A percentile compares a stretch with the other conserved stretches of the same genome.
Evolutionary conservation across 2,797 vertebrate genomes (phyloP).

Genomic region (Dicrostonyx torquatus): DNA sequence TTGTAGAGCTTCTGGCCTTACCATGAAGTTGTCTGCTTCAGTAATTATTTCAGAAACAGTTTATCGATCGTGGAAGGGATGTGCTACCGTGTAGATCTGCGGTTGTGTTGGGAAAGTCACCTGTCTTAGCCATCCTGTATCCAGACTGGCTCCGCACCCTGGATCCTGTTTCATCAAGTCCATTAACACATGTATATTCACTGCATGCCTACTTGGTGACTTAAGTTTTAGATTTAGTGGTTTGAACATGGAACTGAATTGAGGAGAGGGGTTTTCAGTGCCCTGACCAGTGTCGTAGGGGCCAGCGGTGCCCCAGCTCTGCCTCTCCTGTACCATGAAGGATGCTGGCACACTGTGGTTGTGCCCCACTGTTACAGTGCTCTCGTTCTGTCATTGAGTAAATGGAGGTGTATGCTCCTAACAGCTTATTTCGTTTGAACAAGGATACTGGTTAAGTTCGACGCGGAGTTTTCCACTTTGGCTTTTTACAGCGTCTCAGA

Average conservation of each 20-base stretch:
- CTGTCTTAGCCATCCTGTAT: background rate
- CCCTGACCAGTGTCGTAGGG: background rate
- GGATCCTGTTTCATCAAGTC: background rate
- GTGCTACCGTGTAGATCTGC: background rate
- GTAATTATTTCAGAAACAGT: slow-evolving; percentile 28
- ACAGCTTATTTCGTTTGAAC: slow-evolving; percentile 10
- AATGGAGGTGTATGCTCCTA: background rate
- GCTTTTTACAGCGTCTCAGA: slow-evolving; percentile 47
- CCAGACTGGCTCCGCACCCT: background rate
- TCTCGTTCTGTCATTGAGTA: slow-evolving; percentile 11
- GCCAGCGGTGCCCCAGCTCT: background rate
- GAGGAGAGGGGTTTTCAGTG: slow-evolving; percentile 9
- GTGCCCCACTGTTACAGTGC: background rate
- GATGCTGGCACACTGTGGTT: background rate
- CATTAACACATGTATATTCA: background rate
- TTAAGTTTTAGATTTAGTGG: slow-evolving; percentile 47
- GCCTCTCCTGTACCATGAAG: background rate
- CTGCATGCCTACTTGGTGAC: background rate
- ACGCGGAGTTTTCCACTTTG: slow-evolving; percentile 60
- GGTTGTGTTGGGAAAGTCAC: background rate
- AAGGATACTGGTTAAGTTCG: background rate
- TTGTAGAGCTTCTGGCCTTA: slow-evolving; percentile 48
- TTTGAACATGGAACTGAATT: background rate
- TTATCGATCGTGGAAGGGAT: background rate
- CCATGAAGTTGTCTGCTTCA: slow-evolving; percentile 32